Evolutionary conservation across 2,888 invertebrate genomes (phyloP), one percentile per base, ranked within the genome.

Genomic region (Dynastes tityus): DNA sequence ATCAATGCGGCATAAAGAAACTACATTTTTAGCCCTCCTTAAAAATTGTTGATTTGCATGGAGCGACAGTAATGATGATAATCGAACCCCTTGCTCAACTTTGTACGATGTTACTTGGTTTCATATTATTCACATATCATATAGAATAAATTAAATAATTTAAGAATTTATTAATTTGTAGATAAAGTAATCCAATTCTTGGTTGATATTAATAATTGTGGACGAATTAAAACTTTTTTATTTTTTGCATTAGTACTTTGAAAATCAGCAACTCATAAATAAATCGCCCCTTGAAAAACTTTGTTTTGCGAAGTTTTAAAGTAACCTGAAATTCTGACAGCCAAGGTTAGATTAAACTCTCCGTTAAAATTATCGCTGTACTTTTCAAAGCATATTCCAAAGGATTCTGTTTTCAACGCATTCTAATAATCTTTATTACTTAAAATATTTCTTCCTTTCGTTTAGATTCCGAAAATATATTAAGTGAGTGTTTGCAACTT

Each of bases 321-420:
- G 55, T 45, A 71, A 58, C 55, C 45, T 49, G 29, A n/a, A 45
- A 61, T 45, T 22, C 27, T 40, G 29, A 32, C 29, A 53, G 49
- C 29, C 45, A 61, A n/a, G 27, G 49, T 74, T 74, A 45, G 16
- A 61, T 74, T 74, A 61, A 74, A 74, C 61, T 63, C 61, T 9
- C 61, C 45, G 40, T 61, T 61, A 74, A 55, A 45, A 27, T 74
- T 74, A 73, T 73, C 73, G 45, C 5, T 16, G n/a, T 61, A 74
- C 45, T 74, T 63, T 61, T 70, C 40, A 3, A 22, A 58, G 40
- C 16, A 40, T 61, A 45, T 27, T 40, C 40, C 37, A 13, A 13
- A n/a, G 6, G n/a, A 51, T 68, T 68, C 68, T 51, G 51, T 68
- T 68, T 68, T 68, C 53, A 68, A 27, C 68, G 29, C 51, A 51